Evolutionary conservation across 2,797 vertebrate species (phyloP).

Genomic region (Notamacropus eugenii): DNA sequence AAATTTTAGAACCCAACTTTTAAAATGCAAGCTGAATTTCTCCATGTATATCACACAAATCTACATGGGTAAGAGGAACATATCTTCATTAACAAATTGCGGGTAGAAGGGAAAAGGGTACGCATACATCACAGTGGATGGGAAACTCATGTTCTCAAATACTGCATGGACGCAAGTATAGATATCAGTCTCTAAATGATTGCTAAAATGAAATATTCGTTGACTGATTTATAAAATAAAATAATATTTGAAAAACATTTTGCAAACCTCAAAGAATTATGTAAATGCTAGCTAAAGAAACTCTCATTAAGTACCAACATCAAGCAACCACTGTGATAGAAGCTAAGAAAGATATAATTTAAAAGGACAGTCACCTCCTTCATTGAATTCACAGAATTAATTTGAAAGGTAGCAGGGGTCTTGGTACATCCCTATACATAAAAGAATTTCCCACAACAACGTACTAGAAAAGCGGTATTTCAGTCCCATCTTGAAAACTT

Average conservation of each 20-base stretch:
- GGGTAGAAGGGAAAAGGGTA: neutral
- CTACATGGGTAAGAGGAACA: neutral
- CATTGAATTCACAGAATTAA: neutral
- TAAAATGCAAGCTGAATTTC: slow-evolving; percentile 37
- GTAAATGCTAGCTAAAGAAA: neutral
- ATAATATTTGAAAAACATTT: neutral
- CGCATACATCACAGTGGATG: neutral
- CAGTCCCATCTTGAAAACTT: neutral
- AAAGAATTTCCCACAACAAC: neutral
- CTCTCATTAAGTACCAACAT: neutral
- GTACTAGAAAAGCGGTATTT: neutral
- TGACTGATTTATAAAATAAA: neutral
- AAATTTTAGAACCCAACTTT: slow-evolving; percentile 51
- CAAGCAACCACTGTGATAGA: neutral
- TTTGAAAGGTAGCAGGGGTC: neutral
- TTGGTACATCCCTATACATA: neutral
- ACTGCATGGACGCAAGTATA: neutral
- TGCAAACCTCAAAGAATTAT: neutral
- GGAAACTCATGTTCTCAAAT: neutral
- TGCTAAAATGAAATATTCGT: neutral
- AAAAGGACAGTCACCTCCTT: neutral
- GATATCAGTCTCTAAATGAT: neutral
- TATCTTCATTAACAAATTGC: neutral
- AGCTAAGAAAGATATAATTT: neutral
- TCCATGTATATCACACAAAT: neutral